These are phyloP conservation scores for Meganola albula DNA, from an alignment of 2,888 invertebrate genomes.

Conservation along the genomic window DNA sequence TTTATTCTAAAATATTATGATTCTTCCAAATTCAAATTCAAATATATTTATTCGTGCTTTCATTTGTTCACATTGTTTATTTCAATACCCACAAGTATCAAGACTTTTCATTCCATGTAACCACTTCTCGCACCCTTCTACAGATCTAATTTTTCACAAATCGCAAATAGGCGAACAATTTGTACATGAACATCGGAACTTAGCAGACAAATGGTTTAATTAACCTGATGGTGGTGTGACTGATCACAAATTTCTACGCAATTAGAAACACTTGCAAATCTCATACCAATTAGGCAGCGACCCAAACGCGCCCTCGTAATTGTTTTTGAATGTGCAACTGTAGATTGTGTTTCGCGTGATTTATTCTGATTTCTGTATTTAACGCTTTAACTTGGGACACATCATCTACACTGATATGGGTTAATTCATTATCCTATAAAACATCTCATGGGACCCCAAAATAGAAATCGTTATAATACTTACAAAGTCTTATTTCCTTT, in stretches of 20 bases:
- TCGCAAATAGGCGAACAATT: slow-evolving; percentile 36
- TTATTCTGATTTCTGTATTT: slow-evolving; percentile 49
- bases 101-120: too few species aligned
- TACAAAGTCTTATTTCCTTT: too few species aligned
- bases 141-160: slow-evolving; percentile 32
- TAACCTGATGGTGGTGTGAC: slow-evolving; percentile 73
- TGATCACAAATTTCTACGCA: slow-evolving; percentile 72
- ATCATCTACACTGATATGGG: too few species aligned
- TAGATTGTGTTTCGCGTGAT: slow-evolving; percentile 63
- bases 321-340: slow-evolving; percentile 69
- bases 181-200: slow-evolving; percentile 46
- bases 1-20: too few species aligned
- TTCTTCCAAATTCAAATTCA: too few species aligned
- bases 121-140: slow-evolving; percentile 24
- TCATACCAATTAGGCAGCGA: slow-evolving; percentile 75
- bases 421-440: too few species aligned
- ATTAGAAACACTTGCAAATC: slow-evolving; percentile 76
- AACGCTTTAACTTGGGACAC: slow-evolving; percentile 22
- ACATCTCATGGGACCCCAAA: too few species aligned
- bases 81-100: too few species aligned
- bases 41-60: too few species aligned
- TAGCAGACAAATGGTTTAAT: slow-evolving; percentile 75
- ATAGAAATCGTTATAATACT: too few species aligned
- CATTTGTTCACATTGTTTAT: too few species aligned
- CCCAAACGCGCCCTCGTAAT: slow-evolving; percentile 73